Evolutionary conservation across 2,888 invertebrate genomes (phyloP).

Genomic region (Deilephila porcellus): DNA sequence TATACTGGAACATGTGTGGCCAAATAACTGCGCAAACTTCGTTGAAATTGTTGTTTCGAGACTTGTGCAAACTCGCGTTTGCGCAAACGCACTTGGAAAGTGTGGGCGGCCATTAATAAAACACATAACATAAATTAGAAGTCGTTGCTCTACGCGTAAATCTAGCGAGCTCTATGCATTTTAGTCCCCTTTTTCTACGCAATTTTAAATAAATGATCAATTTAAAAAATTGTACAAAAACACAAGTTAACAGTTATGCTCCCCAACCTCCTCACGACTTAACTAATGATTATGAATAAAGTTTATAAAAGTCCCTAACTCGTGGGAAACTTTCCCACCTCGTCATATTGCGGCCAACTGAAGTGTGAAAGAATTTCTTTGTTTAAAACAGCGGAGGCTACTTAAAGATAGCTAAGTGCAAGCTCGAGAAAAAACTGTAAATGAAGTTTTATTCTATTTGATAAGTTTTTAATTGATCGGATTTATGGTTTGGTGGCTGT

Average conservation of each 20-base stretch:
- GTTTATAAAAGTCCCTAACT: slow-evolving; percentile 22
- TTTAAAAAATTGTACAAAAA: neutral
- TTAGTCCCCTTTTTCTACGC: too few species aligned
- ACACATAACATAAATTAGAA: too few species aligned
- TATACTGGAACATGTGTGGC: too few species aligned
- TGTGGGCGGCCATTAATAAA: too few species aligned
- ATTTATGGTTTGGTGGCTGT: too few species aligned
- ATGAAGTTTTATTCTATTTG: neutral
- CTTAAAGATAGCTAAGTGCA: neutral
- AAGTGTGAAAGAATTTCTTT: slow-evolving; percentile 12
- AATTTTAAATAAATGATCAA: neutral
- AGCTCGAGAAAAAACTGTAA: neutral
- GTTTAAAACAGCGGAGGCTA: neutral
- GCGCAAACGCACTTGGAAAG: too few species aligned
- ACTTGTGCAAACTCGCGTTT: too few species aligned
- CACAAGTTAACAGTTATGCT: neutral
- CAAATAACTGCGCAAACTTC: too few species aligned
- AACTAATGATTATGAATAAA: slow-evolving; percentile 28
- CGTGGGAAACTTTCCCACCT: slow-evolving; percentile 18
- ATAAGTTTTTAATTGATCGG: too few species aligned
- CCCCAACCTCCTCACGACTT: neutral
- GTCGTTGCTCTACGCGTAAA: too few species aligned
- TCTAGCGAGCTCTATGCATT: too few species aligned
- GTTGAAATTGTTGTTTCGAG: too few species aligned
- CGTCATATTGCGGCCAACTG: slow-evolving; percentile 14